Percentiles rank a stretch among this genome's conserved stretches.
Conservation (phyloP, 2,888 invertebrate genomes). For the Tridacna gigas region DNA sequence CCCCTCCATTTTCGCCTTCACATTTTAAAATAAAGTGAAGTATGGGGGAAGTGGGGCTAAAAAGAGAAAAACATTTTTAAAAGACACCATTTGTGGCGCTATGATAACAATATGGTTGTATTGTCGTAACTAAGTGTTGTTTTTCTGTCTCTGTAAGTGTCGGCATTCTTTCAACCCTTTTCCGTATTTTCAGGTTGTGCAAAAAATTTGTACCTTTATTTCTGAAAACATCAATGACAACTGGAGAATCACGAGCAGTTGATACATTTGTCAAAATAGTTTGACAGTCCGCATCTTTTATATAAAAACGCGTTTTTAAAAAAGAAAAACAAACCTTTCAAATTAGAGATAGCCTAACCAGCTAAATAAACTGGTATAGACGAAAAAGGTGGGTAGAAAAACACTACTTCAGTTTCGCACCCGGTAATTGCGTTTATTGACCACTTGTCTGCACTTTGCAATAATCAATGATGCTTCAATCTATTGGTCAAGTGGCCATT, state of each 20-base stretch:
- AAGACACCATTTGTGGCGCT: not conserved
- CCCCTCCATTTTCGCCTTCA: too few species aligned
- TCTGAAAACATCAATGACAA: too few species aligned
- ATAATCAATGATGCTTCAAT: slow-evolving; percentile 26
- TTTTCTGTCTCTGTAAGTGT: slow-evolving; percentile 41
- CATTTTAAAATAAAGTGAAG: too few species aligned
- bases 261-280: too few species aligned
- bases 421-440: slow-evolving; percentile 21
- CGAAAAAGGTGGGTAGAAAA: not conserved
- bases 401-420: slow-evolving; percentile 14
- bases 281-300: too few species aligned
- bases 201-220: too few species aligned
- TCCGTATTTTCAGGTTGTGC: not conserved
- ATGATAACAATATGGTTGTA: slow-evolving; percentile 14
- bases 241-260: too few species aligned
- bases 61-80: not conserved
- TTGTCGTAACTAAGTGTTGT: slow-evolving; percentile 62
- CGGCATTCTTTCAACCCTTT: slow-evolving; percentile 32
- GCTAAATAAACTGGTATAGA: too few species aligned
- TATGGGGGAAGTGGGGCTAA: too few species aligned
- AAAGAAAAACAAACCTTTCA: too few species aligned
- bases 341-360: too few species aligned
- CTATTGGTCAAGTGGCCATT: slow-evolving; percentile 24
- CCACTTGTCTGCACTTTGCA: slow-evolving; percentile 10
- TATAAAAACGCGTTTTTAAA: too few species aligned